Conservation (phyloP, 2,888 invertebrate genomes). For the Rotaria sp. region DNA sequence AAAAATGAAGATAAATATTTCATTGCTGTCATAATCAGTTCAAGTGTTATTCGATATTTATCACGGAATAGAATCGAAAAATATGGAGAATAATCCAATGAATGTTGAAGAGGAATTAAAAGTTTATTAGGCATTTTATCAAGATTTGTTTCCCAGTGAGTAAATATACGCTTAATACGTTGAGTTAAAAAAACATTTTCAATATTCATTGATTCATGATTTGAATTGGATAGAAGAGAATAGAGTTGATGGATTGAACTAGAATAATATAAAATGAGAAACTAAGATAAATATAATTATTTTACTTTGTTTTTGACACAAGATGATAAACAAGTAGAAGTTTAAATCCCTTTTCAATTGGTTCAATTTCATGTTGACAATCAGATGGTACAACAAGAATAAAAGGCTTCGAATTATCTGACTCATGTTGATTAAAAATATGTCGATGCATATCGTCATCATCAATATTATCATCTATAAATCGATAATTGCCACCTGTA, state of each 20-base stretch:
- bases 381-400: background rate
- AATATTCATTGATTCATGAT: background rate
- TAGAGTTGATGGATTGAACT: background rate
- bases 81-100: background rate
- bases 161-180: background rate
- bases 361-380: conserved; percentile 15
- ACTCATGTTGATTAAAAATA: background rate
- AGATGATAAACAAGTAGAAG: background rate
- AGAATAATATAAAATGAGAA: background rate
- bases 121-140: background rate
- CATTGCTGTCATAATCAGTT: background rate
- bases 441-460: background rate
- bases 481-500: background rate
- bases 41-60: background rate
- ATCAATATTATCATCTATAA: background rate
- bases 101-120: background rate
- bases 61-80: background rate
- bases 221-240: background rate
- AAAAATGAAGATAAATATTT: background rate
- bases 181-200: background rate
- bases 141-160: background rate
- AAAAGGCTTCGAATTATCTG: background rate
- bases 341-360: background rate
- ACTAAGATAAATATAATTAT: background rate
- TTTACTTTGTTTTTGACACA: background rate